Conservation (phyloP, 2,113 vertebrate species). For the Rhinolophus ferrumequinum region DNA sequence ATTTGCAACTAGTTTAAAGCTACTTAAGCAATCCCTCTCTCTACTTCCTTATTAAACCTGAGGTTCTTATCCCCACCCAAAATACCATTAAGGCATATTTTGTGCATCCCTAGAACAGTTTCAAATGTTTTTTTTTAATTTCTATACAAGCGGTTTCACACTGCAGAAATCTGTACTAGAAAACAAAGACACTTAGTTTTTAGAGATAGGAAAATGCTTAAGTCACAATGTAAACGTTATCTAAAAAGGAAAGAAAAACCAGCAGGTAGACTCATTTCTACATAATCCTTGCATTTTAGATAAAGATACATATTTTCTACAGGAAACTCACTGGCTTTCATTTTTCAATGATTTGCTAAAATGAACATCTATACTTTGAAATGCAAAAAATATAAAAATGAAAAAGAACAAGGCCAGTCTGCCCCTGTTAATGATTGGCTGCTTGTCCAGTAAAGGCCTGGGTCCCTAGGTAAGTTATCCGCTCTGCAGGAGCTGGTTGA, state of each 20-base stretch:
- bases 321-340: slow-evolving; percentile 24
- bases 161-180: neutral
- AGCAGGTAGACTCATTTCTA: neutral
- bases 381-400: slow-evolving; percentile 47
- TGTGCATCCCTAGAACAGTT: neutral
- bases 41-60: neutral
- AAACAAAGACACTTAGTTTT: slow-evolving; percentile 5
- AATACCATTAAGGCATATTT: neutral
- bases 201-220: neutral
- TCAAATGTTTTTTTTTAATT: slow-evolving; percentile 8
- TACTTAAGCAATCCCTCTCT: neutral
- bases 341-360: slow-evolving; percentile 36
- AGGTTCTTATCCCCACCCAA: neutral
- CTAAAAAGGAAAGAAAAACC: neutral
- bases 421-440: slow-evolving; percentile 44
- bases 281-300: neutral
- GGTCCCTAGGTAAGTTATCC: slow-evolving; percentile 70
- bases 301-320: neutral
- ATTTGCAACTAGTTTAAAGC: neutral
- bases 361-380: slow-evolving; percentile 22
- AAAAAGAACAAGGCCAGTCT: slow-evolving; percentile 21
- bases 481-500: slow-evolving; percentile 60
- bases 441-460: slow-evolving; percentile 58
- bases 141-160: slow-evolving; percentile 41
- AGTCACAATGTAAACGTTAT: neutral